Evolutionary conservation across 2,888 invertebrate genomes (phyloP).

Genomic region (Synergus umbraculus): DNA sequence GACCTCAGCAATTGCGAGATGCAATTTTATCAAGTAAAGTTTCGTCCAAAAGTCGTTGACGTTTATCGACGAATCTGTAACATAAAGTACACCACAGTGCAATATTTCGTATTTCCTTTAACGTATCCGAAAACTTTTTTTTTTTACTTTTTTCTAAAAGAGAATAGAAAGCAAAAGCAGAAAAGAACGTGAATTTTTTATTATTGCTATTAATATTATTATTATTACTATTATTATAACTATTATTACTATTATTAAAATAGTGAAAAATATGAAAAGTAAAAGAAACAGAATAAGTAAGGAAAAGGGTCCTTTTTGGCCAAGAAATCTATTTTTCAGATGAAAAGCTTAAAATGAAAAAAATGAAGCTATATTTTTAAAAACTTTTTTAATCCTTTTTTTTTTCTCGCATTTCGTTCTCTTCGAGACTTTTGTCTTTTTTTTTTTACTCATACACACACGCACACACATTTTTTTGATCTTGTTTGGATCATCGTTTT

Average conservation of each 20-base stretch:
- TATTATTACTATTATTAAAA: slow-evolving; percentile 47
- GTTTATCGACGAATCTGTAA: slow-evolving; percentile 39
- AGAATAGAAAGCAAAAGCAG: slow-evolving; percentile 13
- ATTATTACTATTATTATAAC: too few relatives aligned
- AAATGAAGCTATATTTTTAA: slow-evolving; percentile 71
- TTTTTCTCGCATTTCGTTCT: slow-evolving; percentile 56
- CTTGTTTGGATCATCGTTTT: slow-evolving; percentile 36
- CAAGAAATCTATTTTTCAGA: slow-evolving; percentile 65
- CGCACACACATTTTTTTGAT: slow-evolving; percentile 41
- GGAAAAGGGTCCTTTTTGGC: slow-evolving; percentile 51
- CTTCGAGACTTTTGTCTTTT: slow-evolving; percentile 45
- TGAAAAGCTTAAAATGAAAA: slow-evolving; percentile 55
- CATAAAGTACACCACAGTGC: slow-evolving; percentile 71
- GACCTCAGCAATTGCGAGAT: slow-evolving; percentile 24
- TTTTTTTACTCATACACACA: slow-evolving; percentile 27
- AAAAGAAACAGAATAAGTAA: slow-evolving; percentile 12
- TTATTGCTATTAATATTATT: slow-evolving; percentile 41
- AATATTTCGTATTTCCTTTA: slow-evolving; percentile 63
- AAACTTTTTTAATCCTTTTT: slow-evolving; percentile 54
- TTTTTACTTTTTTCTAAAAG: neutral
- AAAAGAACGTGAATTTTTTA: slow-evolving; percentile 3
- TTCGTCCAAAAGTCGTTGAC: slow-evolving; percentile 7
- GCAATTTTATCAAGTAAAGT: slow-evolving; percentile 21
- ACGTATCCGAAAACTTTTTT: slow-evolving; percentile 30
- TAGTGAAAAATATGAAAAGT: slow-evolving; percentile 45